phyloP scores from a whole-genome alignment of 2,113 vertebrate species.

The Himantopus leucocephalus region DNA sequence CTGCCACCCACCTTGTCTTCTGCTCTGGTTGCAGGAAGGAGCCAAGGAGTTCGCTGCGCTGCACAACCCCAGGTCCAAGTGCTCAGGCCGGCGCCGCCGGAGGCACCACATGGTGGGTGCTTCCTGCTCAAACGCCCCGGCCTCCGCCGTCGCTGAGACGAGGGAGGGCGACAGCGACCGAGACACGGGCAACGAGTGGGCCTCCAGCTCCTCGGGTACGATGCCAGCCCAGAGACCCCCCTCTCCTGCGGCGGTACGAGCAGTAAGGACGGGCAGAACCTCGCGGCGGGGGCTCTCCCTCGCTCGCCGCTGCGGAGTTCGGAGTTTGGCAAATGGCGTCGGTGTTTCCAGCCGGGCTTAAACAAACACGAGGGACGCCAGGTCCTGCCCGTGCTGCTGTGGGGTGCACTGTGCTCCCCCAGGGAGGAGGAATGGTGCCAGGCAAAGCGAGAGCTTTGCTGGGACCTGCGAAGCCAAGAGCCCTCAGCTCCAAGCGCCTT shows the following conservation, averaged over 20 bases:
- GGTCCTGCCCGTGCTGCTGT: neutral
- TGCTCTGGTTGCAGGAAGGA: conserved; percentile 84
- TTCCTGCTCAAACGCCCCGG: conserved; percentile 77
- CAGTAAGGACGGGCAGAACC: neutral
- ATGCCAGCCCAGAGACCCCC: neutral
- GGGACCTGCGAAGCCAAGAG: neutral
- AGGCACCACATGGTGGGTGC: conserved; percentile 78
- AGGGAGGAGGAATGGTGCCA: neutral
- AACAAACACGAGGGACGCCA: neutral
- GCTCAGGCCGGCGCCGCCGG: conserved; percentile 81
- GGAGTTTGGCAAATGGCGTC: neutral
- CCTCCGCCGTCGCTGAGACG: conserved; percentile 74
- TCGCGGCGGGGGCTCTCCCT: neutral
- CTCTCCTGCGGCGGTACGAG: neutral
- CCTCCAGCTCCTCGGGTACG: conserved; percentile 93
- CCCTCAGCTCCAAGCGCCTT: neutral
- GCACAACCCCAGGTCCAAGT: conserved; percentile 88
- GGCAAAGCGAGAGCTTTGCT: neutral
- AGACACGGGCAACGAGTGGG: conserved; percentile 85
- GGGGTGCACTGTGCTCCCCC: neutral
- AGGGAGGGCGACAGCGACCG: conserved; percentile 92
- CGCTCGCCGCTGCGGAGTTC: neutral
- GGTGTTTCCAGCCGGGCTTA: neutral
- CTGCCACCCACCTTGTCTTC: neutral
- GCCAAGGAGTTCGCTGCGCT: conserved; percentile 94